Base-by-base conservation (phyloP, 2,113 vertebrate genomes). In the Paramisgurnus dabryanus region DNA sequence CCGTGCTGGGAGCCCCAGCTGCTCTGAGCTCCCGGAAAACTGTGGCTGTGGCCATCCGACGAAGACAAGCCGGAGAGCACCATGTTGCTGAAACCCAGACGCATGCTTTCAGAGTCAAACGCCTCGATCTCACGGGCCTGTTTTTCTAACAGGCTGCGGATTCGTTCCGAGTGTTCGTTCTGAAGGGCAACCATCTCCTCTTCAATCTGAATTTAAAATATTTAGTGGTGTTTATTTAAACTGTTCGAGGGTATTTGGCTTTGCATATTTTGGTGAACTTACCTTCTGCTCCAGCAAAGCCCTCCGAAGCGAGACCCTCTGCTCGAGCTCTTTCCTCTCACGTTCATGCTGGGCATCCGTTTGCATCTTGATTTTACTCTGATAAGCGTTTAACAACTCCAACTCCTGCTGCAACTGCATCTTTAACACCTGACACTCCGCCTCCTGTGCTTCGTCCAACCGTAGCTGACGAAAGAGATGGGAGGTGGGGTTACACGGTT, bases 61-160 rank as follows among this genome's bases (percentile, higher is more conserved):
- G 89, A 75, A 50, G 84, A 85, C 81, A 92, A 80, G 89, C 90
- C 91, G 34, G 90, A 89, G 66, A 93, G 90, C 72, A 93, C 95
- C 97, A 98, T 98, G 87, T 98, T 99, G 94, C 95, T 98, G 92
- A 99, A 99, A 87, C 97, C 97, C 88, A 98, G 94, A 81, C 97
- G 93, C 96, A 98, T 97, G 91, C 96, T 97, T 90, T 99, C 97
- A 0, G 97, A 99, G 93, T 99, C 97, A 84, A 99, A 99, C 71
- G 97, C 96, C 92, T 99, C 97, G 1, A 96, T 91, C 86, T 93
- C 92, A 18, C 90, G 81, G 40, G 92, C 92, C 87, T 93, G 92
- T 4, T 92, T 90, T 89, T 99, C 97, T 82, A 99, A 92, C 81
- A 99, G 94, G 18, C 95, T 97, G 86, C 97, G 95, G 93, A 99